These are phyloP conservation scores for Neotoma lepida DNA, from an alignment of 2,113 vertebrate genomes.

Conservation along the genomic window DNA sequence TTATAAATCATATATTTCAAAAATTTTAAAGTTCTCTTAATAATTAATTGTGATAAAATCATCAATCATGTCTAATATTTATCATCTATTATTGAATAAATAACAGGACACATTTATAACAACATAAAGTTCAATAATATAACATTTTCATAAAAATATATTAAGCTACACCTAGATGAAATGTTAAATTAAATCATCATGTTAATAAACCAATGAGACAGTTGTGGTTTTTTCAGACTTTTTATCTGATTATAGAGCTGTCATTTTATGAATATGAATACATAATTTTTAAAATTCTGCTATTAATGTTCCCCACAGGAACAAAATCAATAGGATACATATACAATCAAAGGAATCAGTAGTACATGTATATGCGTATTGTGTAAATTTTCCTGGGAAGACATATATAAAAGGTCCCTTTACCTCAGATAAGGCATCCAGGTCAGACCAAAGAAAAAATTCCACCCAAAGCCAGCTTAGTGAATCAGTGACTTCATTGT, in stretches of 20 bases:
- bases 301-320: not conserved
- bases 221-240: not conserved
- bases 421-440: not conserved
- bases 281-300: not conserved
- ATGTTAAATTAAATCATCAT: not conserved
- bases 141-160: constrained; percentile 16
- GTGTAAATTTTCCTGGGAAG: not conserved
- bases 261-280: not conserved
- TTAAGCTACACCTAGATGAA: not conserved
- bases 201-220: not conserved
- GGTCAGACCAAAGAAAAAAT: too few species aligned
- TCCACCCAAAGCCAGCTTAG: not conserved
- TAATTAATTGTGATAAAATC: not conserved
- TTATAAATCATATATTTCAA: not conserved
- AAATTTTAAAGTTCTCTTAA: not conserved
- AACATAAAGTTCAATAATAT: not conserved
- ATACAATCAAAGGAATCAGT: not conserved
- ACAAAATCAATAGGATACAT: not conserved
- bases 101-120: not conserved
- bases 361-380: not conserved
- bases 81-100: not conserved
- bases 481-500: too few species aligned
- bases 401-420: not conserved
- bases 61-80: not conserved
- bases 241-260: not conserved